Evolutionary conservation across 1,140 invertebrate species (phyloP).

Genomic region (Anoplophora glabripennis): DNA sequence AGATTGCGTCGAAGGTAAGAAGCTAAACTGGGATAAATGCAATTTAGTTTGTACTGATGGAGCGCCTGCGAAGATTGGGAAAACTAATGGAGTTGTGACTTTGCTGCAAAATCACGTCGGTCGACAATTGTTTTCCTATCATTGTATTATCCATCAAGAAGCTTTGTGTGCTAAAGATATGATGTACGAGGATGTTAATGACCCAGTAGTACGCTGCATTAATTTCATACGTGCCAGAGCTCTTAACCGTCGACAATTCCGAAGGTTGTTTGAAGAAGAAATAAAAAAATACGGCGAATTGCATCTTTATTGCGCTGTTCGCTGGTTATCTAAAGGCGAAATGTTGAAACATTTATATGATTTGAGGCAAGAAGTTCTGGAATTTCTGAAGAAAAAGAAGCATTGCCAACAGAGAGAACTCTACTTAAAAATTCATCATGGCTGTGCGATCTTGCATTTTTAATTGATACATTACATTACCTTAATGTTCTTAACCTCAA

Average conservation of each 20-base stretch:
- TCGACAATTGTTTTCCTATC: background rate
- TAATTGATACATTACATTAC: background rate
- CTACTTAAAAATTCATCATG: background rate
- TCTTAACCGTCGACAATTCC: background rate
- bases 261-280: background rate
- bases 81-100: no score
- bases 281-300: background rate
- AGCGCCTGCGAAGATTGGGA: no score
- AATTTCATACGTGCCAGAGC: no score
- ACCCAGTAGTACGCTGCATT: no score
- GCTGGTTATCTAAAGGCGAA: no score
- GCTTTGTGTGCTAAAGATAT: constrained; percentile 1
- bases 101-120: no score
- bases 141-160: constrained; percentile 1
- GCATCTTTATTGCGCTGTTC: no score
- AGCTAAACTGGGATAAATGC: background rate
- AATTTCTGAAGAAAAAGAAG: no score
- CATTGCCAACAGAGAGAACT: no score
- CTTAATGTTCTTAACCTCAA: constrained; percentile 5
- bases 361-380: no score
- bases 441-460: constrained; percentile 1
- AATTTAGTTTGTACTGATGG: background rate
- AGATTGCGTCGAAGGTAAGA: background rate
- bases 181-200: background rate
- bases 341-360: no score